Conservation (phyloP, 2,797 vertebrate genomes). For the Prionace glauca region DNA sequence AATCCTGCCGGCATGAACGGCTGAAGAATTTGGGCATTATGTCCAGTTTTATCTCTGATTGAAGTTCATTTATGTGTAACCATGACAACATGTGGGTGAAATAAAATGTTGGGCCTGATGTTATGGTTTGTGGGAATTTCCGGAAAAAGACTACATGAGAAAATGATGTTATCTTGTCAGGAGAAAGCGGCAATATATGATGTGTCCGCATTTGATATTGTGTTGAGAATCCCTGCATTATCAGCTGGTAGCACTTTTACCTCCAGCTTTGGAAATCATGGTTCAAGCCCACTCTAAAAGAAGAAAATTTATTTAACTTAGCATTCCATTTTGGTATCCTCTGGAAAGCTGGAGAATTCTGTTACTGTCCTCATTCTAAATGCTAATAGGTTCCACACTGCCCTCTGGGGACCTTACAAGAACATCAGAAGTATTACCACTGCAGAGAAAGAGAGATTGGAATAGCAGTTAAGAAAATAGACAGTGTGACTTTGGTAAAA, state of each 20-base stretch:
- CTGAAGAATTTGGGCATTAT: too few species aligned
- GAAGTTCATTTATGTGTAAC: neutral
- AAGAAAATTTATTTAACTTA: neutral
- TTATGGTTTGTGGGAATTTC: neutral
- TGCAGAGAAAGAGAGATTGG: neutral
- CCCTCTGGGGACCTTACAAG: neutral
- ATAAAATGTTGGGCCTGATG: neutral
- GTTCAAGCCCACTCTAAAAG: neutral
- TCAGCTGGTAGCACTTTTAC: neutral
- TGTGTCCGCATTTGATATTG: neutral
- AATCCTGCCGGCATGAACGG: too few species aligned
- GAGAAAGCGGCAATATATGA: neutral
- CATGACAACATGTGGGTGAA: neutral
- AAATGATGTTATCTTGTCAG: neutral
- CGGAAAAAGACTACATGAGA: neutral
- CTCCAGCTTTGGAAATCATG: neutral
- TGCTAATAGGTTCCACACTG: neutral
- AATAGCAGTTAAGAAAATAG: neutral
- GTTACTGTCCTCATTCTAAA: neutral
- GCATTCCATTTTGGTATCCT: neutral
- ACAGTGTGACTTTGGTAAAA: neutral
- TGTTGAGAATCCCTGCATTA: neutral
- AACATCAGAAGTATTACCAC: neutral
- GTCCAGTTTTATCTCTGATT: neutral
- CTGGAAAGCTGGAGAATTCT: neutral